phyloP scores from a whole-genome alignment of 92 coral and sea anemone species.

The Bergia sp. region DNA sequence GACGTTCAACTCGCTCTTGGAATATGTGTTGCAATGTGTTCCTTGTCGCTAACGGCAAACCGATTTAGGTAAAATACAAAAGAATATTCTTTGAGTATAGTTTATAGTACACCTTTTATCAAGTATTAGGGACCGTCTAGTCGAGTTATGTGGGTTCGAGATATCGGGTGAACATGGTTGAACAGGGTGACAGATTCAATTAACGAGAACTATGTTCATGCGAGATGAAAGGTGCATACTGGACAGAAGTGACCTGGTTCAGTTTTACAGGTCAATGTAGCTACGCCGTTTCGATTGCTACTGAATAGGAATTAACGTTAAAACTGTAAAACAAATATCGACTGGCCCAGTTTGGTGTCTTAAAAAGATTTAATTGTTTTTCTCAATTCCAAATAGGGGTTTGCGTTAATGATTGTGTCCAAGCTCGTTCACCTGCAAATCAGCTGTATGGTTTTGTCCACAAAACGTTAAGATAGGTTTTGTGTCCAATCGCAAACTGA shows the following conservation, averaged over 20 bases:
- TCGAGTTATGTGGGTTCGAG: not conserved
- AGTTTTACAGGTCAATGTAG: too few species aligned
- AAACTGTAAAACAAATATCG: too few species aligned
- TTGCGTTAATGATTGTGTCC: too few species aligned
- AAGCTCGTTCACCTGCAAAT: too few species aligned
- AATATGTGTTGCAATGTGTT: not conserved
- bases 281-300: too few species aligned
- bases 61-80: not conserved
- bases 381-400: too few species aligned
- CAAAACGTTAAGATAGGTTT: too few species aligned
- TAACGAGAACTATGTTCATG: not conserved
- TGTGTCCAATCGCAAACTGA: too few species aligned
- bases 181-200: not conserved
- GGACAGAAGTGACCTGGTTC: not conserved
- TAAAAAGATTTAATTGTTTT: too few species aligned
- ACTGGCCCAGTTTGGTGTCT: too few species aligned
- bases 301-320: too few species aligned
- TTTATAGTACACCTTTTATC: not conserved
- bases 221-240: not conserved
- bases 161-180: not conserved
- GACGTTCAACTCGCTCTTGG: not conserved
- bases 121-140: not conserved
- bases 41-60: not conserved
- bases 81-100: not conserved
- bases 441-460: too few species aligned